A percentile compares a stretch with the other conserved stretches of the same genome.
phyloP scores from a whole-genome alignment of 2,888 invertebrate genomes.

The Limenitis camilla region DNA sequence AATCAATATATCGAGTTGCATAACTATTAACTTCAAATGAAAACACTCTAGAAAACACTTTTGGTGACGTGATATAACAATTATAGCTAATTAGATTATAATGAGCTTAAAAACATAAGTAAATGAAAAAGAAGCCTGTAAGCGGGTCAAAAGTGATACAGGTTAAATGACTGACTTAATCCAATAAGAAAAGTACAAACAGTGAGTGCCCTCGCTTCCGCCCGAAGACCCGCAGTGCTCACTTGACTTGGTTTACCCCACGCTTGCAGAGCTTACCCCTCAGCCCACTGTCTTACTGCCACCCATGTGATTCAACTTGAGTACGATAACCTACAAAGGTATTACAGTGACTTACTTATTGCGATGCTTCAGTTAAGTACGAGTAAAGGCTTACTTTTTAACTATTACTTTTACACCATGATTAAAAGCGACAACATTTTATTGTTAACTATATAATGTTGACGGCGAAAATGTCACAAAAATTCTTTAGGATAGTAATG shows the following conservation, averaged over 20 bases:
- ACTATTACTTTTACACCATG: too few relatives aligned
- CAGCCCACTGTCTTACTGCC: conserved; percentile 70
- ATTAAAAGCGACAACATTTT: too few relatives aligned
- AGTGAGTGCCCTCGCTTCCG: conserved; percentile 66
- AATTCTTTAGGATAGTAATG: too few relatives aligned
- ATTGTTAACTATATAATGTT: too few relatives aligned
- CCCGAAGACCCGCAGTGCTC: conserved; percentile 64
- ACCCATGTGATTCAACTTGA: conserved; percentile 41
- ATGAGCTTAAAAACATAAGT: conserved; percentile 22
- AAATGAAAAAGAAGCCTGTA: conserved; percentile 53
- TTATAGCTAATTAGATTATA: conserved; percentile 19
- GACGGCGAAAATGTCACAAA: too few relatives aligned
- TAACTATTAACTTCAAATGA: not conserved
- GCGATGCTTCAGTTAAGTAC: not conserved
- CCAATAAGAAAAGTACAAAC: conserved; percentile 73
- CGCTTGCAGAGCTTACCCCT: conserved; percentile 50
- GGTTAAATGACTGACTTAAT: conserved; percentile 69
- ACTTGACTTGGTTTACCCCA: conserved; percentile 58
- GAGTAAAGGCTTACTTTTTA: not conserved
- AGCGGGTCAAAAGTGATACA: conserved; percentile 66
- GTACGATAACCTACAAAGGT: conserved; percentile 26
- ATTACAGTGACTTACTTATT: conserved; percentile 16
- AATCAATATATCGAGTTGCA: not conserved
- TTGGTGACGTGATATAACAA: conserved; percentile 14
- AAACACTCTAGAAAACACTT: not conserved